A percentile compares a stretch with the other conserved stretches of the same genome.
Conservation (phyloP, 2,797 vertebrate genomes). For the Hozukius guyotensis region DNA sequence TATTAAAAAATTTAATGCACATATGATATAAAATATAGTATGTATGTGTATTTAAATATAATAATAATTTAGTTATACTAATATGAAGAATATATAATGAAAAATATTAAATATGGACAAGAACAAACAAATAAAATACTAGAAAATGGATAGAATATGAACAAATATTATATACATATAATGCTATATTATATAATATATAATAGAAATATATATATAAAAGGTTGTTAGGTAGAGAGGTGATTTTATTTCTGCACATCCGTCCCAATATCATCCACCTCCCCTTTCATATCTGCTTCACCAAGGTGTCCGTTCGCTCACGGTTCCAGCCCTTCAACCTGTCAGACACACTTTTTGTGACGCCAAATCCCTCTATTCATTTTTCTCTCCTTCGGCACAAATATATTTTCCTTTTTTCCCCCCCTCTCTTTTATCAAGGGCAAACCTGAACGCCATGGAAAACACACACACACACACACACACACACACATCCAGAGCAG, state of each 20-base stretch:
- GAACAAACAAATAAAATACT: no score
- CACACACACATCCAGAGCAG: slow-evolving; percentile 61
- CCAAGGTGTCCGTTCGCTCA: slow-evolving; percentile 73
- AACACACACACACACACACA: slow-evolving; percentile 40
- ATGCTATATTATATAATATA: no score
- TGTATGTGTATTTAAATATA: no score
- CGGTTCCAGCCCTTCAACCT: slow-evolving; percentile 76
- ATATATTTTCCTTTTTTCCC: slow-evolving; percentile 58
- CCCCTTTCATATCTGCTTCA: slow-evolving; percentile 49
- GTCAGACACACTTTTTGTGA: slow-evolving; percentile 76
- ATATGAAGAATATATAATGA: no score
- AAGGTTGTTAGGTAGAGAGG: no score
- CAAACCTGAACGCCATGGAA: slow-evolving; percentile 68
- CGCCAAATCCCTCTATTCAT: slow-evolving; percentile 78
- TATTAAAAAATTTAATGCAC: no score
- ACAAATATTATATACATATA: no score
- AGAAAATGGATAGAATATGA: no score
- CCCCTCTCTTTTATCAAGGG: slow-evolving; percentile 70
- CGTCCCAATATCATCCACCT: slow-evolving; percentile 17
- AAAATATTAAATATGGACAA: no score
- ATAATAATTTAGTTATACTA: no score
- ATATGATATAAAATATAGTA: no score
- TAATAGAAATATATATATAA: no score
- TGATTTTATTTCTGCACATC: not conserved
- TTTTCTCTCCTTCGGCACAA: slow-evolving; percentile 67